Base-by-base conservation (phyloP, 2,888 invertebrate genomes). In the Drosophila melanocephala region DNA sequence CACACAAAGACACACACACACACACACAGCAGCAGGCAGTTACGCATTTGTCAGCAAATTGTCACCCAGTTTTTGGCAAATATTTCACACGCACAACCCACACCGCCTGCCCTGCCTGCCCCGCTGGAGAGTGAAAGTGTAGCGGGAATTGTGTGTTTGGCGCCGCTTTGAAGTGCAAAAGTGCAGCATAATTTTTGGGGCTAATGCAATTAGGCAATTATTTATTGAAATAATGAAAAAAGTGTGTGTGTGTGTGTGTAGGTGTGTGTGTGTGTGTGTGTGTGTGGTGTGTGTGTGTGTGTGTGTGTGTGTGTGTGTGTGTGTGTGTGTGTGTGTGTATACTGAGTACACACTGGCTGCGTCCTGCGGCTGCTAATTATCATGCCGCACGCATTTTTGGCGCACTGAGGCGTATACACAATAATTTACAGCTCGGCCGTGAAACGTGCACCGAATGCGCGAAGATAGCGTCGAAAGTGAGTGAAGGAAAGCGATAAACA, bases 341-440 rank as follows among this genome's bases (percentile, higher is more conserved):
- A 14, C 22, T 42, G 0, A 12, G 55, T 39, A 19, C 28, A 33
- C 26, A 53, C 28, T 22, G 30, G 33, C 57, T 61, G 30, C 30
- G 57, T 44, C 42, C 59, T 70, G 65, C 39, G 60, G 76, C 76
- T 83, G 86, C 87, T 87, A 87, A 87, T 87, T 87, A 87, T 87
- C 81, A 87, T 87, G 87, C 85, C 81, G 88, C 74, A 87, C 86
- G 89, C 86, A 86, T 88, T 83, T 82, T 79, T 83, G 82, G 73
- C 82, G 88, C 87, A 89, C 84, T 90, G 86, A 87, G 89, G 90
- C 91, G 91, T 89, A 91, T 90, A 90, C 90, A 91, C 90, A 90
- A 89, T 90, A 81, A 84, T 84, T 90, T 88, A 83, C 83, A 79
- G 72, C 78, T 58, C 57, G 74, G 65, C 75, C 69, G 39, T 67